These are phyloP conservation scores for Cheirogaleus major DNA, from an alignment of 2,797 vertebrate species.

Conservation along the genomic window DNA sequence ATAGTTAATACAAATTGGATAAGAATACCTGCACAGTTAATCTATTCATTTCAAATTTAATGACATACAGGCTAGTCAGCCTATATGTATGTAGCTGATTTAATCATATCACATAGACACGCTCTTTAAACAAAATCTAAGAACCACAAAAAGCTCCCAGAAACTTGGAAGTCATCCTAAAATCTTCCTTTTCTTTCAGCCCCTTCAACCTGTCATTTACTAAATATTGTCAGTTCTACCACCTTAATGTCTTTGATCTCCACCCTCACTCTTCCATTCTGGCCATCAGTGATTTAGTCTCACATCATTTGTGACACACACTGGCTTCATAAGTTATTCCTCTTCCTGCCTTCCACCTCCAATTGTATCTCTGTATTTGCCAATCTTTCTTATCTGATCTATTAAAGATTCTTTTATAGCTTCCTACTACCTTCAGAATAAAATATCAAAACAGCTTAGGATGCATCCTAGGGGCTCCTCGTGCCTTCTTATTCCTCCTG, in stretches of 20 bases:
- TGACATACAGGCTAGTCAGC: neutral
- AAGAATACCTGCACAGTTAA: neutral
- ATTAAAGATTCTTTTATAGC: neutral
- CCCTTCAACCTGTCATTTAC: neutral
- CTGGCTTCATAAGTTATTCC: neutral
- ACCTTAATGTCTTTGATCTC: neutral
- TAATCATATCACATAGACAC: neutral
- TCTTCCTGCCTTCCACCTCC: neutral
- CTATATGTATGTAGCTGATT: neutral
- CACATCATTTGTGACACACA: neutral
- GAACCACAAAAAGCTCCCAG: neutral
- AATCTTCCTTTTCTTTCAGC: neutral
- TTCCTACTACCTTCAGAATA: neutral
- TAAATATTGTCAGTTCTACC: neutral
- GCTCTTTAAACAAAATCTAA: neutral
- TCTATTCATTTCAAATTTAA: neutral
- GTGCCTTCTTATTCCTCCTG: neutral
- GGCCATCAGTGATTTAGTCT: neutral
- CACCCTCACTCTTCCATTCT: neutral
- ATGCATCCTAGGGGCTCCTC: neutral
- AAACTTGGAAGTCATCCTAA: neutral
- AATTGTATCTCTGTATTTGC: neutral
- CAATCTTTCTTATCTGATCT: neutral
- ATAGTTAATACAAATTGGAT: neutral
- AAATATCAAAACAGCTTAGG: neutral